These are phyloP conservation scores for Eriocheir sinensis DNA, from an alignment of 1,140 invertebrate genomes.

Conservation along the genomic window DNA sequence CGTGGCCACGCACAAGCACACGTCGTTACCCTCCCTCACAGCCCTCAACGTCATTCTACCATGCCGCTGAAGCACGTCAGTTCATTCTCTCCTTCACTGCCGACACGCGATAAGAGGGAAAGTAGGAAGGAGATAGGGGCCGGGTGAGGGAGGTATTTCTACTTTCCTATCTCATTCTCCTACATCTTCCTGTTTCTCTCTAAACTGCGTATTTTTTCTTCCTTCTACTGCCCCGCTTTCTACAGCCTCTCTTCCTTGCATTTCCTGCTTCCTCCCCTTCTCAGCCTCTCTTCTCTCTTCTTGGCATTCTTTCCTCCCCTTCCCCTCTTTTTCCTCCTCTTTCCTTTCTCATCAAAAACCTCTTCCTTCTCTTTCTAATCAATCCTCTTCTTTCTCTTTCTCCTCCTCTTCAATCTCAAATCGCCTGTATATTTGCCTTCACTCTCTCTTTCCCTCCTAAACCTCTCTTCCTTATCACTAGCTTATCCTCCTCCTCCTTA, in stretches of 20 bases:
- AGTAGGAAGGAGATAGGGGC: neutral
- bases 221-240: neutral
- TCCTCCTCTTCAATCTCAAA: neutral
- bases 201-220: neutral
- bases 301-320: neutral
- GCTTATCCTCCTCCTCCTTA: neutral
- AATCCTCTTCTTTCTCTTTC: neutral
- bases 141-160: conserved; percentile 29
- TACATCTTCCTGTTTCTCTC: neutral
- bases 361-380: neutral
- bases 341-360: neutral
- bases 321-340: neutral
- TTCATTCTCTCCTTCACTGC: neutral
- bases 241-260: neutral
- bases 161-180: neutral
- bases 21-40: conserved; percentile 32
- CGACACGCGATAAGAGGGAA: conserved; percentile 44
- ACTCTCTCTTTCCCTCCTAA: neutral
- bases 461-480: neutral
- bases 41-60: neutral
- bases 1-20: neutral
- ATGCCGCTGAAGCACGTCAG: neutral
- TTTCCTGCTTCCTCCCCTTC: neutral
- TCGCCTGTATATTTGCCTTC: neutral
- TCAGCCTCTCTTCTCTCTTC: neutral